These are phyloP conservation scores for Irena cyanogastra DNA, from an alignment of 2,113 vertebrate genomes.

Conservation along the genomic window DNA sequence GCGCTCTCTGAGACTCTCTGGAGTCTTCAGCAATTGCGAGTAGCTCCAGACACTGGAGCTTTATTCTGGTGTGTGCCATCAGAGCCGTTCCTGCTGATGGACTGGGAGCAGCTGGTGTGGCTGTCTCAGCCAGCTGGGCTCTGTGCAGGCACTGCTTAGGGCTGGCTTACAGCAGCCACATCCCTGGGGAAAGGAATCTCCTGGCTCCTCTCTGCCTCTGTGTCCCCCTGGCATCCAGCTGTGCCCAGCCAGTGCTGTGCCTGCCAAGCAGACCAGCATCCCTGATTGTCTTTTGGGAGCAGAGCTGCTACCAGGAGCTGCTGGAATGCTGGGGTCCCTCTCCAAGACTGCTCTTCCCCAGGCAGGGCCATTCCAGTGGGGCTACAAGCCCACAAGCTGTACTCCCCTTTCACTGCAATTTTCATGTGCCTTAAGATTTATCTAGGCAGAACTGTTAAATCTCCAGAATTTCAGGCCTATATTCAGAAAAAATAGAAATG, in stretches of 20 bases:
- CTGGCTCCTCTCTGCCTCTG: rapidly evolving
- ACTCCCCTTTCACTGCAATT: neutral
- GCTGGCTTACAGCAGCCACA: neutral
- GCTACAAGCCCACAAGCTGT: neutral
- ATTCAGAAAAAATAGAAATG: neutral
- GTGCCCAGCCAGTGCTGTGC: neutral
- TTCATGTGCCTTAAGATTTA: neutral
- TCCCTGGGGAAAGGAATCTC: neutral
- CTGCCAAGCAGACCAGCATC: neutral
- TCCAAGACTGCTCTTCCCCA: neutral
- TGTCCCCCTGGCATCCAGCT: neutral
- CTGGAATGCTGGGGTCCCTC: neutral
- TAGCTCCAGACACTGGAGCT: constrained; percentile 66
- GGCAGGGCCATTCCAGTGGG: neutral
- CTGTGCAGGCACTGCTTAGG: neutral
- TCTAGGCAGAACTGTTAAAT: neutral
- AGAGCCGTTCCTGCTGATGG: neutral
- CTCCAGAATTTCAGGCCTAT: neutral
- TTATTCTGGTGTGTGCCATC: constrained; percentile 50
- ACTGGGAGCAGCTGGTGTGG: neutral
- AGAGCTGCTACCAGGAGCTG: neutral
- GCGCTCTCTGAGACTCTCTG: constrained; percentile 73
- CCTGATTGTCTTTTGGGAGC: neutral
- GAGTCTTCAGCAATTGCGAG: constrained; percentile 75
- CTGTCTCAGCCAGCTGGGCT: neutral